Evolutionary conservation across 1,140 invertebrate species (phyloP), one percentile per base, ranked within the genome.

Genomic region (Sitobion miscanthi): DNA sequence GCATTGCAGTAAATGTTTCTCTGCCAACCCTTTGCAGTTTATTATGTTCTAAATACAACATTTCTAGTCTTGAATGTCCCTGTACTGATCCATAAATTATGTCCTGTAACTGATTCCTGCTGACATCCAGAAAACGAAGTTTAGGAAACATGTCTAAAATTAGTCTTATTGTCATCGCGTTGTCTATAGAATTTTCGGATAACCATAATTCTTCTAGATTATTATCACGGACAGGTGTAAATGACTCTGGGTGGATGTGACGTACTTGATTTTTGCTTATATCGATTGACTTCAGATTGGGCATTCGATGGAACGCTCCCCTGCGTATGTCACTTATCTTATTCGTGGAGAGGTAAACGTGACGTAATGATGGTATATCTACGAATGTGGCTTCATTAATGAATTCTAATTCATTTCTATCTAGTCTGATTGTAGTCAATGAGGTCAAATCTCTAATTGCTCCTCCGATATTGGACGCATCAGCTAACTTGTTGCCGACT

Each of bases 21-120:
- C 96, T 95, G 94, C 97, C 97, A 42, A 98, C 96, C 52, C 96
- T 96, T 83, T 96, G 96, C 35, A 98, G 95, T 93, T 96, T 96
- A 94, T 98, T 98, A 94, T 97, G 96, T 94, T 98, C 97, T 83
- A 98, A 95, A 95, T 98, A 97, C 20, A 98, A 95, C 94, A 97
- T 96, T 95, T 98, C 97, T 88, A 98, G 95, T 47, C 96, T 97
- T 0, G 97, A 96, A 95, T 98, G 98, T 35, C 97, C 97, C 94
- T 97, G 95, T 1, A 98, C 94, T 0, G 97, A 96, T 7, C 97
- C 97, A 94, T 96, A 97, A 14, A 97, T 97, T 93, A 98, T 97
- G 91, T 97, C 96, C 94, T 96, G 96, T 7, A 98, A 94, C 52
- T 94, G 93, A 91, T 95, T 95, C 42, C 94, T 57, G 83, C 94